phyloP scores from a whole-genome alignment of 2,888 invertebrate genomes.

The Caenorhabditis sp. region DNA sequence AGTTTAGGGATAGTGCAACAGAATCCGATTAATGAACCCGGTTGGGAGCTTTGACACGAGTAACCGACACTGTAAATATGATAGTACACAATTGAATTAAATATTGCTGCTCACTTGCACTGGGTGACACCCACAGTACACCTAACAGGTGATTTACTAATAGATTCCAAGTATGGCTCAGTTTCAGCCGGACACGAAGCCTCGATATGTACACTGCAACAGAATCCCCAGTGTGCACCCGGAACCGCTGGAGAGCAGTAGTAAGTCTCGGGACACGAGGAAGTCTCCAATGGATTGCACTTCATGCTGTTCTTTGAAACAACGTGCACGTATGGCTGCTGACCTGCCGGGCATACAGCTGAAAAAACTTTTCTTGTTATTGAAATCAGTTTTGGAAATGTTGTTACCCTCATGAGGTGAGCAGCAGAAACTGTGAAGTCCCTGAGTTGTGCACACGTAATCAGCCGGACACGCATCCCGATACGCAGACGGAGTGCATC shows the following conservation, averaged over 20 bases:
- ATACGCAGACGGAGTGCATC: conserved; percentile 54
- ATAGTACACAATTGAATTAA: neutral
- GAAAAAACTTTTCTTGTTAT: neutral
- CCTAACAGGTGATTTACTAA: conserved; percentile 46
- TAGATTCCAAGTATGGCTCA: conserved; percentile 46
- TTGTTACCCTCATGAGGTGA: conserved; percentile 58
- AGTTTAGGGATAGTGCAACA: conserved; percentile 62
- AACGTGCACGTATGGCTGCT: conserved; percentile 58
- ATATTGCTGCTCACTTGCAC: conserved; percentile 46
- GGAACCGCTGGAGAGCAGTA: conserved; percentile 64
- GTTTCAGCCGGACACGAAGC: conserved; percentile 58
- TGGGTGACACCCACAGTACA: conserved; percentile 66
- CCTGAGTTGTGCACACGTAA: conserved; percentile 60
- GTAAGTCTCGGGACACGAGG: conserved; percentile 58
- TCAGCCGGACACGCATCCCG: conserved; percentile 59
- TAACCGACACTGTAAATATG: conserved; percentile 58
- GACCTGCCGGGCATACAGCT: conserved; percentile 63
- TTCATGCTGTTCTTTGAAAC: conserved; percentile 62
- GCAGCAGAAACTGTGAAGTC: conserved; percentile 58
- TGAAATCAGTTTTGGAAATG: neutral
- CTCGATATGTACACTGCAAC: conserved; percentile 61
- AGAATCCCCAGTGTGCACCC: conserved; percentile 65
- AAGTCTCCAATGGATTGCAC: conserved; percentile 60
- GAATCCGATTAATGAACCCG: conserved; percentile 60
- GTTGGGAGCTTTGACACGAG: conserved; percentile 58